Conservation (phyloP, 2,113 vertebrate genomes). For the Podiceps cristatus region DNA sequence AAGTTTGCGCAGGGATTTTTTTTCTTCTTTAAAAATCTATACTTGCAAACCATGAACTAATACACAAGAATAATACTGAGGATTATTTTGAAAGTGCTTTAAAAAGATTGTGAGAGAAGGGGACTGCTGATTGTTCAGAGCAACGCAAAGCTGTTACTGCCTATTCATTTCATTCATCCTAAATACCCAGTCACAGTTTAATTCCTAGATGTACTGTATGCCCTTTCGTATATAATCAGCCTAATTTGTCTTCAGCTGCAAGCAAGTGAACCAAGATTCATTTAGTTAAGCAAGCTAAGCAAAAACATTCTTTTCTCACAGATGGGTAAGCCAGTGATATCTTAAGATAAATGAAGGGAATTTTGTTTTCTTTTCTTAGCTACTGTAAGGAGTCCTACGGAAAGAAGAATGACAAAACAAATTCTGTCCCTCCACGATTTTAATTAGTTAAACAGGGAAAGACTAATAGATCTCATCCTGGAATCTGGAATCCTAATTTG, state of each 20-base stretch:
- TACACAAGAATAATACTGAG: background rate
- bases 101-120: slow-evolving; percentile 1
- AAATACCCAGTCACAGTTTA: slow-evolving; percentile 22
- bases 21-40: background rate
- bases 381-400: slow-evolving; percentile 2
- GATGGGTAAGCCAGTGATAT: slow-evolving; percentile 32
- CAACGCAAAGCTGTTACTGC: slow-evolving; percentile 26
- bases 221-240: slow-evolving; percentile 43
- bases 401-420: slow-evolving; percentile 38
- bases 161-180: slow-evolving; percentile 57
- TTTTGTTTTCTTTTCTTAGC: slow-evolving; percentile 50
- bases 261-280: slow-evolving; percentile 53
- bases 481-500: slow-evolving; percentile 45
- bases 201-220: slow-evolving; percentile 46
- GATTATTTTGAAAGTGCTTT: slow-evolving; percentile 39
- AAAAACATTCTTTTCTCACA: slow-evolving; percentile 43
- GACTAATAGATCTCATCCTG: slow-evolving; percentile 52
- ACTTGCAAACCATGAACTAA: background rate
- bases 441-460: slow-evolving; percentile 57
- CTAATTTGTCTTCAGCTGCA: slow-evolving; percentile 61
- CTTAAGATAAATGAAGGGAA: slow-evolving; percentile 23
- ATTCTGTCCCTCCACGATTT: background rate
- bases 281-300: slow-evolving; percentile 49
- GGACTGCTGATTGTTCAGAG: slow-evolving; percentile 18
- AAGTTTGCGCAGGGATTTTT: background rate